Base-by-base conservation (phyloP, 2,113 vertebrate species). In the Etheostoma spectabile region DNA sequence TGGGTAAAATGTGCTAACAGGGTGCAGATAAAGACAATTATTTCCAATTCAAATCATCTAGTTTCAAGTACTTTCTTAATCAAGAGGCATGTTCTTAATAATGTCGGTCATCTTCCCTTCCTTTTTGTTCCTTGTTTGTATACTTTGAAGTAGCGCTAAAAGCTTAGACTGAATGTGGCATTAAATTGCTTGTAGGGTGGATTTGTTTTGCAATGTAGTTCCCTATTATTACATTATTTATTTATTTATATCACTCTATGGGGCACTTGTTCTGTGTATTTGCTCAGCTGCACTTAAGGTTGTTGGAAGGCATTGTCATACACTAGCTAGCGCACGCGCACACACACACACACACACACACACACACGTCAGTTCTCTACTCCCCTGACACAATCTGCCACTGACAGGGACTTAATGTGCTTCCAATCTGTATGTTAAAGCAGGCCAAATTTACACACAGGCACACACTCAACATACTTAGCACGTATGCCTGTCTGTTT, bases 201-300 rank as follows among this genome's bases (percentile, higher is more conserved):
- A 22, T 53, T 6, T 45, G 10, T 56, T 42, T 67, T 67, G 1
- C 33, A 35, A 21, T 75, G 2, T 15, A 30, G 49, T 16, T 21
- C 22, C 21, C 45, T 3, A 16, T 42, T 21, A n/a, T 52, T 63
- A 4, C 8, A 11, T 46, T 0, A 33, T 52, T 46, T n/a, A 7
- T 51, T 18, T 30, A 4, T 79, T 46, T 48, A 0, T 6, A 27
- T 66, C 22, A 38, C 35, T 53, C 6, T 30, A 2, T 11, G n/a
- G 8, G 13, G 33, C 7, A 10, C 16, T 38, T 38, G 35, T 38
- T 33, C 45, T 81, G 57, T 77, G 80, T 70, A 77, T 88, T 73
- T 84, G 64, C 88, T 84, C 66, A 75, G 68, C 73, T 86, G 79
- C 89, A 75, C 77, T 87, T 84, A 87, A 77, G 72, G 64, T 57